Evolutionary conservation across 2,888 invertebrate genomes (phyloP).

Genomic region (Cephus spinipes): DNA sequence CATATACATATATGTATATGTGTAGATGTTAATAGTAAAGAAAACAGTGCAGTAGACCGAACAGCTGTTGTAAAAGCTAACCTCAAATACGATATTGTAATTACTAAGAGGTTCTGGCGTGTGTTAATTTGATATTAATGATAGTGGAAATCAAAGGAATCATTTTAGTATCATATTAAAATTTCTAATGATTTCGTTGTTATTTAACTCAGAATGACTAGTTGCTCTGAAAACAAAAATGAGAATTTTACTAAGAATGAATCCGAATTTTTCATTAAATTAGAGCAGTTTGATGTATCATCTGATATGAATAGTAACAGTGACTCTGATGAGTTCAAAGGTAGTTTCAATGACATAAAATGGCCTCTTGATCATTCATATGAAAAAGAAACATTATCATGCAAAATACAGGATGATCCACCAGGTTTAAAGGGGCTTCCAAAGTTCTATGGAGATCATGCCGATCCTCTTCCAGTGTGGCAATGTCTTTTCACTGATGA

Average conservation of each 20-base stretch:
- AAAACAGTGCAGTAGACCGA: too few species aligned
- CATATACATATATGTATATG: too few species aligned
- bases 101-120: too few species aligned
- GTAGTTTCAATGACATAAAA: background rate
- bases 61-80: too few species aligned
- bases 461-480: constrained; percentile 2
- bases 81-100: too few species aligned
- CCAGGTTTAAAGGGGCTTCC: background rate
- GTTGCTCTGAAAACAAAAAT: background rate
- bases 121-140: too few species aligned
- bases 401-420: background rate
- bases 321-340: background rate
- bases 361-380: background rate
- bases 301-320: background rate
- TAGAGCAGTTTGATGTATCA: background rate
- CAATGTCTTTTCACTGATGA: background rate
- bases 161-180: too few species aligned
- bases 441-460: background rate
- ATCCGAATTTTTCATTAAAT: background rate
- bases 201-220: background rate
- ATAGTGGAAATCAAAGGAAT: too few species aligned
- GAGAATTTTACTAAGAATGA: background rate
- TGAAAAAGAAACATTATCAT: background rate
- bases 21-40: too few species aligned
- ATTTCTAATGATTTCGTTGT: too few species aligned